Conservation (phyloP, 2,797 vertebrate genomes). For the Danio choprae region DNA sequence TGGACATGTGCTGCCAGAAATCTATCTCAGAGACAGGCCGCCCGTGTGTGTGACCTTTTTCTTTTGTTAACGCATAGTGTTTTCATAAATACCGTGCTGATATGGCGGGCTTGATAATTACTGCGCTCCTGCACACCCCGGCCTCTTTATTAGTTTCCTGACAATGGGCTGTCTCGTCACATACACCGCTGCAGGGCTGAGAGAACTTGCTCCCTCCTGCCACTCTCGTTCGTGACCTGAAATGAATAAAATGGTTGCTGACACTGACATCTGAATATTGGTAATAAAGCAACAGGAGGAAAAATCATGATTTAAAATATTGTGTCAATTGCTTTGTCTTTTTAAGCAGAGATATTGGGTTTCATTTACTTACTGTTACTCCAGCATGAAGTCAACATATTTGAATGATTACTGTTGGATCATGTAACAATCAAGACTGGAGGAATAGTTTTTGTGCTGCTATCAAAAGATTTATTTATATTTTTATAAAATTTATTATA, state of each 20-base stretch:
- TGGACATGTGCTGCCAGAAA: constrained; percentile 67
- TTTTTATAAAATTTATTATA: no score
- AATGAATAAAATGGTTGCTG: background rate
- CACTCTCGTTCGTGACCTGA: constrained; percentile 16
- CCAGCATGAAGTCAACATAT: no score
- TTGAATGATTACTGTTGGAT: no score
- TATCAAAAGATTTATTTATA: no score
- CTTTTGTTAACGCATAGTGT: constrained; percentile 71
- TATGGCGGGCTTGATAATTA: constrained; percentile 78
- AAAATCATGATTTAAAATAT: constrained; percentile 3
- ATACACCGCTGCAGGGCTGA: constrained; percentile 39
- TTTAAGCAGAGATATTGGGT: background rate
- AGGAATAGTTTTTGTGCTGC: background rate
- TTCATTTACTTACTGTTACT: no score
- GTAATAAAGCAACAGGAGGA: constrained; percentile 2
- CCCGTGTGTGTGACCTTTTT: constrained; percentile 74
- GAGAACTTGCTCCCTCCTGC: constrained; percentile 35
- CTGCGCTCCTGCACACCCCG: constrained; percentile 66
- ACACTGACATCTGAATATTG: background rate
- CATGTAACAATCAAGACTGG: no score
- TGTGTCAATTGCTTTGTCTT: background rate
- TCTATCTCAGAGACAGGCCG: constrained; percentile 64
- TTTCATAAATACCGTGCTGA: constrained; percentile 76
- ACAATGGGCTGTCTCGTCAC: constrained; percentile 67
- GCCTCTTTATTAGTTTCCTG: constrained; percentile 78